Evolutionary conservation across 1,140 invertebrate genomes (phyloP).

Genomic region (Drosophila littoralis): DNA sequence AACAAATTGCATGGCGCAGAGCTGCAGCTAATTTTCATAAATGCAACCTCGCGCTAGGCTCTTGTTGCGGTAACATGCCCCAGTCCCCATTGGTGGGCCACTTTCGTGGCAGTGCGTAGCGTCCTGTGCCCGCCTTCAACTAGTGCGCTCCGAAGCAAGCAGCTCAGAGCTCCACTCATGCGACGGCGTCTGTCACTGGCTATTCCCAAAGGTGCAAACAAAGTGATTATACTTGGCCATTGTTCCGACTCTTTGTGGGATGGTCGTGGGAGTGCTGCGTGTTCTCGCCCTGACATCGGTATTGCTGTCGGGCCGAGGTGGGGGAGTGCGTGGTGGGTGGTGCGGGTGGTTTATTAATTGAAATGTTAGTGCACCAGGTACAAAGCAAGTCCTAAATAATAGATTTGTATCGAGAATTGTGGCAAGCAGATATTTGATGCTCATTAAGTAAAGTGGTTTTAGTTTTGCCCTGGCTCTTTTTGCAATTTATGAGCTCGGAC

Average conservation of each 20-base stretch:
- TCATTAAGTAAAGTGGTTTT: constrained; percentile 83
- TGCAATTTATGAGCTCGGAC: constrained; percentile 63
- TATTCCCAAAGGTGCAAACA: constrained; percentile 82
- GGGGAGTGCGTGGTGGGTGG: constrained; percentile 28
- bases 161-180: constrained; percentile 53
- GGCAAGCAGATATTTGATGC: constrained; percentile 79
- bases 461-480: constrained; percentile 55
- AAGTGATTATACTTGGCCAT: constrained; percentile 82
- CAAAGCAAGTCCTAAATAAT: constrained; percentile 73
- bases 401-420: constrained; percentile 82
- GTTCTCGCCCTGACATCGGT: not conserved
- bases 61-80: constrained; percentile 25
- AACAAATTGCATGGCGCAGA: constrained; percentile 67
- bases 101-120: constrained; percentile 22
- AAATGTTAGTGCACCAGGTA: constrained; percentile 74
- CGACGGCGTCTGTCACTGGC: constrained; percentile 74
- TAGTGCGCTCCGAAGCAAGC: constrained; percentile 19
- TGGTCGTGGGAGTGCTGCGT: constrained; percentile 39
- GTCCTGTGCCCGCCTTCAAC: constrained; percentile 13
- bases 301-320: not conserved
- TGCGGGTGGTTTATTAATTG: constrained; percentile 78
- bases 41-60: constrained; percentile 47
- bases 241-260: constrained; percentile 65
- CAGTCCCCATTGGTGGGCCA: constrained; percentile 22
- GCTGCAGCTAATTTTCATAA: constrained; percentile 77